A percentile compares a stretch with the other conserved stretches of the same genome.
Evolutionary conservation across 2,888 invertebrate species (phyloP).

Genomic region (Callyntrura sp.): DNA sequence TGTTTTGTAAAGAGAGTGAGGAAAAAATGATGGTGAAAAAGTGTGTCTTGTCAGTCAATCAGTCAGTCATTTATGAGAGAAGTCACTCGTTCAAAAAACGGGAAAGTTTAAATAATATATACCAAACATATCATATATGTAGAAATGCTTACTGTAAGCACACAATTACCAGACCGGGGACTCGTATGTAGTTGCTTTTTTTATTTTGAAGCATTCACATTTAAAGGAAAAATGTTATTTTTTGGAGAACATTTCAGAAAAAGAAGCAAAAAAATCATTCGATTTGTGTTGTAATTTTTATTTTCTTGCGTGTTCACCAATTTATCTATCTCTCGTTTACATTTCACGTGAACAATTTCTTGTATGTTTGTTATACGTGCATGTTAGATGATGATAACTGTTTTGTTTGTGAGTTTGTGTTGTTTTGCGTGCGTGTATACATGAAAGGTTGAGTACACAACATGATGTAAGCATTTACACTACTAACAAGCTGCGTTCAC

Average conservation of each 20-base stretch:
- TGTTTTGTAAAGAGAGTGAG: constrained; percentile 10
- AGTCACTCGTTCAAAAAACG: constrained; percentile 1
- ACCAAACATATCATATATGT: too few species aligned
- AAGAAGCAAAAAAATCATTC: constrained; percentile 5
- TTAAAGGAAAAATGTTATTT: constrained; percentile 15
- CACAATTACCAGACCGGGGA: neutral
- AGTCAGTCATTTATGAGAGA: constrained; percentile 46
- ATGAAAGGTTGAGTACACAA: constrained; percentile 65
- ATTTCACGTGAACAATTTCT: constrained; percentile 22
- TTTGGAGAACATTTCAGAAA: constrained; percentile 7
- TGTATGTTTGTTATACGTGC: constrained; percentile 43
- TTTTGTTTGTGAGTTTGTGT: constrained; percentile 45
- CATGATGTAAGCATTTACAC: constrained; percentile 73
- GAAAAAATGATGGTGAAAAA: constrained; percentile 30
- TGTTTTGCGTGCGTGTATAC: constrained; percentile 62
- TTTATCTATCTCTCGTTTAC: constrained; percentile 8
- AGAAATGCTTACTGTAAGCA: too few species aligned
- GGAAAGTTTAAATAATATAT: too few species aligned
- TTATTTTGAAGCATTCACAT: constrained; percentile 4
- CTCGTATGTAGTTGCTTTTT: too few species aligned
- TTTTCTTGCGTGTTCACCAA: constrained; percentile 34
- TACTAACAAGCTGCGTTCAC: constrained; percentile 74
- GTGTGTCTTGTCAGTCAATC: constrained; percentile 75
- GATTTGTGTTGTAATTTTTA: too few species aligned
- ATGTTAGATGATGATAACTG: constrained; percentile 54